Conservation (phyloP, 2,113 vertebrate species). For the Peucedramus taeniatus region DNA sequence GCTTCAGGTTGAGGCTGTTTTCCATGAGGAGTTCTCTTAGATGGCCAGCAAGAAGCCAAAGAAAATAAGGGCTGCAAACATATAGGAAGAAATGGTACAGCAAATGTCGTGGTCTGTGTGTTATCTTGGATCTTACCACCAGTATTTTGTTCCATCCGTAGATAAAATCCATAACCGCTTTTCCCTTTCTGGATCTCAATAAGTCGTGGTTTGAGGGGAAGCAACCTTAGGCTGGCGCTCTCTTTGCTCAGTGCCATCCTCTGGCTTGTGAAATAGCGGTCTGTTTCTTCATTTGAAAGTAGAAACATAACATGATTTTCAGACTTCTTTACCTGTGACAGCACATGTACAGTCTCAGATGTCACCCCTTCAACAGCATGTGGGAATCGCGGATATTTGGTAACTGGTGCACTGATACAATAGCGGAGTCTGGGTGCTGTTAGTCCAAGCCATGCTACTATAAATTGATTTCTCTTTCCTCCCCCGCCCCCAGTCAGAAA, state of each 20-base stretch:
- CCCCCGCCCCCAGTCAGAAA: background rate
- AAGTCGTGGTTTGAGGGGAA: slow-evolving; percentile 80
- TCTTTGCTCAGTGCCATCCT: slow-evolving; percentile 64
- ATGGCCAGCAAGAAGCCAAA: background rate
- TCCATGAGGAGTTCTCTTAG: background rate
- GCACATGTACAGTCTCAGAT: background rate
- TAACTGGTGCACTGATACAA: background rate
- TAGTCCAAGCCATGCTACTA: background rate
- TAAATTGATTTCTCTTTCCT: background rate
- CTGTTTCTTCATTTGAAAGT: slow-evolving; percentile 80
- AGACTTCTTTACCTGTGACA: slow-evolving; percentile 75
- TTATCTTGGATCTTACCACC: slow-evolving; percentile 61
- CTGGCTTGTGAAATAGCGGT: slow-evolving; percentile 71
- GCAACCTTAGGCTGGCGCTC: slow-evolving; percentile 71
- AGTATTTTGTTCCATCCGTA: slow-evolving; percentile 67
- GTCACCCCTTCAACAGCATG: background rate
- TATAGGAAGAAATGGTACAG: background rate
- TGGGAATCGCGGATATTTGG: background rate
- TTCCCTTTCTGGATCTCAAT: slow-evolving; percentile 75
- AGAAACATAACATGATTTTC: slow-evolving; percentile 80
- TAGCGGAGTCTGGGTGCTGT: background rate
- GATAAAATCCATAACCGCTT: slow-evolving; percentile 85
- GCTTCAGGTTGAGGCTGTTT: background rate
- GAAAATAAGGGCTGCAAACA: background rate
- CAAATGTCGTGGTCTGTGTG: background rate